Conservation (phyloP, 1,140 invertebrate genomes). For the Stenopsyche tienmushanensis region DNA sequence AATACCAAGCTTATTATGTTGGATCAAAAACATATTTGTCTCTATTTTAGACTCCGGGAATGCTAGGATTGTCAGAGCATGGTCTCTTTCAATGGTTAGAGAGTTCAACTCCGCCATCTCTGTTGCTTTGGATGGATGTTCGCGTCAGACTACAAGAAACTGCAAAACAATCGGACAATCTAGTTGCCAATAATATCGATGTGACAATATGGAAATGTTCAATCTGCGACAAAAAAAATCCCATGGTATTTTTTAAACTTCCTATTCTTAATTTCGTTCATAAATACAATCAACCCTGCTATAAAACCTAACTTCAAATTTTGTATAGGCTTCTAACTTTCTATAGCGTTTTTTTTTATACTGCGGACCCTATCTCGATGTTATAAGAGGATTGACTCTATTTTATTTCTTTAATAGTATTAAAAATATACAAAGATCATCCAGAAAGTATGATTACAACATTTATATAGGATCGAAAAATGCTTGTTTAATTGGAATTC, state of each 20-base stretch:
- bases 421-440: no score
- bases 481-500: no score
- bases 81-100: constrained; percentile 36
- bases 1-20: constrained; percentile 5
- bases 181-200: background rate
- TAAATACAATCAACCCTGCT: no score
- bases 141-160: constrained; percentile 14
- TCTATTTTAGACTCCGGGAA: constrained; percentile 41
- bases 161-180: background rate
- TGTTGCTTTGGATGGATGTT: constrained; percentile 35
- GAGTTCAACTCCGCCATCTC: constrained; percentile 1
- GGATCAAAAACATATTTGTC: background rate
- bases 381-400: no score
- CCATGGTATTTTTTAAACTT: constrained; percentile 22
- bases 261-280: no score
- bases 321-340: no score
- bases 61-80: constrained; percentile 38
- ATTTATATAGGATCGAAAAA: no score
- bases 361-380: no score
- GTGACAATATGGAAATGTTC: constrained; percentile 31
- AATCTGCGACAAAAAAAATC: constrained; percentile 31
- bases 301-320: no score
- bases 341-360: no score
- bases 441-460: no score
- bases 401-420: no score